phyloP scores from a whole-genome alignment of 2,113 vertebrate species.

The Grammomys surdaster region DNA sequence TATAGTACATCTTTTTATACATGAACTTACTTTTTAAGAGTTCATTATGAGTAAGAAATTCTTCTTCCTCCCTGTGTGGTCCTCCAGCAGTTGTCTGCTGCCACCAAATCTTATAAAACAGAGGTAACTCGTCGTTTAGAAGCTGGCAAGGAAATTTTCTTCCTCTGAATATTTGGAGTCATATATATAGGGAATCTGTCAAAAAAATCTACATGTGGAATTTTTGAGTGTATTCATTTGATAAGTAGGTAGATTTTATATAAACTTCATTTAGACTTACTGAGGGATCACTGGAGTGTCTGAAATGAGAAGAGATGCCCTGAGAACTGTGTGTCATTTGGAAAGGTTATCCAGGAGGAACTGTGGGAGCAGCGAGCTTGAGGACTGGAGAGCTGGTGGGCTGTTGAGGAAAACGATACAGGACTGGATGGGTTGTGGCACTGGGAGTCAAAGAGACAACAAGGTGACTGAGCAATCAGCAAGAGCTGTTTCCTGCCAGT shows the following conservation, averaged over 20 bases:
- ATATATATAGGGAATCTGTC: neutral
- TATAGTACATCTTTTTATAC: neutral
- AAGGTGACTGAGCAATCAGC: neutral
- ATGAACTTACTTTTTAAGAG: conserved; percentile 40
- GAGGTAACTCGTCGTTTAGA: neutral
- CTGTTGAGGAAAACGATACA: neutral
- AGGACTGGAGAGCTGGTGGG: conserved; percentile 11
- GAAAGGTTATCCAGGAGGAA: conserved; percentile 46
- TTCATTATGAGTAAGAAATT: neutral
- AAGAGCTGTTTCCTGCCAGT: neutral
- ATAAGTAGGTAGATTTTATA: conserved; percentile 33
- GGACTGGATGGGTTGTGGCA: neutral
- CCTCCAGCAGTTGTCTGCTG: neutral
- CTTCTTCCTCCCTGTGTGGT: neutral
- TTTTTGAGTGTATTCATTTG: conserved; percentile 41
- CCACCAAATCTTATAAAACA: neutral
- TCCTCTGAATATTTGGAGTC: neutral
- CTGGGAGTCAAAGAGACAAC: neutral
- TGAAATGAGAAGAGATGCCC: conserved; percentile 53
- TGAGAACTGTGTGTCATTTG: conserved; percentile 66
- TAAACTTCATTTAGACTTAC: conserved; percentile 54
- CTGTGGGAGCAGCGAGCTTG: neutral
- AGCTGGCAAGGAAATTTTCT: neutral
- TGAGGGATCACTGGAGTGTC: conserved; percentile 47
- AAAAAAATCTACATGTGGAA: neutral